Evolutionary conservation across 2,113 vertebrate species (phyloP).

Genomic region (Ptyas mucosa): DNA sequence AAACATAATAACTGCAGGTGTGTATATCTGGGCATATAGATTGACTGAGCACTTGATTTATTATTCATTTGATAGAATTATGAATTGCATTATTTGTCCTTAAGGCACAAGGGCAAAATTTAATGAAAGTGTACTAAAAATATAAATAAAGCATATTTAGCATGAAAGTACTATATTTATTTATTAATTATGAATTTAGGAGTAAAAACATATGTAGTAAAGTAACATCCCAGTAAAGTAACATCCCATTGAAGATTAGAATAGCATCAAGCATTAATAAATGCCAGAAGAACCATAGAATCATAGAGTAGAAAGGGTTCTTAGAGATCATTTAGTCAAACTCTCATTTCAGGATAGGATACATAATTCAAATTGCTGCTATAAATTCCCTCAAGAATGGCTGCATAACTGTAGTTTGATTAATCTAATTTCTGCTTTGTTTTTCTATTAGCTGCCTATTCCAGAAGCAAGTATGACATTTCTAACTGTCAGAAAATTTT

Average conservation of each 20-base stretch:
- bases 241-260: background rate
- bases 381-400: background rate
- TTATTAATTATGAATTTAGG: background rate
- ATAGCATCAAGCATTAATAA: background rate
- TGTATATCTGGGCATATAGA: background rate
- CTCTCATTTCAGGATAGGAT: background rate
- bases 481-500: background rate
- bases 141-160: background rate
- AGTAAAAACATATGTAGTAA: background rate
- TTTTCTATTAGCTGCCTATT: background rate
- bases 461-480: background rate
- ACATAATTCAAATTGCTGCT: background rate
- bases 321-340: background rate
- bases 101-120: background rate
- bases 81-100: background rate
- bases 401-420: background rate
- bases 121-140: background rate
- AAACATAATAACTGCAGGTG: background rate
- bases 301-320: background rate
- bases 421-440: no score
- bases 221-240: no score
- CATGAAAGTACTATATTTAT: background rate
- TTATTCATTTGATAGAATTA: background rate
- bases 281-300: background rate
- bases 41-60: conserved; percentile 20